These are phyloP conservation scores for Mohoua ochrocephala DNA, from an alignment of 2,113 vertebrate genomes.

Conservation along the genomic window DNA sequence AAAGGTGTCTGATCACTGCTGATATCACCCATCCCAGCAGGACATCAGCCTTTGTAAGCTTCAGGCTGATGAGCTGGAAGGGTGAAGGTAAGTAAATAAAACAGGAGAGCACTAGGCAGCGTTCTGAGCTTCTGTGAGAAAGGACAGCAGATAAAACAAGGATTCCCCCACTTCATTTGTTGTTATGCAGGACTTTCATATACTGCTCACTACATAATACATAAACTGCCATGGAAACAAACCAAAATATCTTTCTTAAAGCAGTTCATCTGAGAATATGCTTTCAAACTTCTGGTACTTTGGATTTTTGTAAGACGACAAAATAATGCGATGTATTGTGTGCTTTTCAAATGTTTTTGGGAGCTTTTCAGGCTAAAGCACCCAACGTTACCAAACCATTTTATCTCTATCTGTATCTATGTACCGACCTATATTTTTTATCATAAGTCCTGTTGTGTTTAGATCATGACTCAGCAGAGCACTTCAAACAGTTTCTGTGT, in stretches of 20 bases:
- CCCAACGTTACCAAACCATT: neutral
- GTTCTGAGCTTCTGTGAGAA: neutral
- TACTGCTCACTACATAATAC: neutral
- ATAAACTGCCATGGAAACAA: neutral
- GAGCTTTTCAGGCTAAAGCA: neutral
- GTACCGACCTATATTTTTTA: neutral
- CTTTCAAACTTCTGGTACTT: neutral
- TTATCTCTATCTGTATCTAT: neutral
- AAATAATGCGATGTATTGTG: neutral
- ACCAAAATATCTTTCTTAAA: neutral
- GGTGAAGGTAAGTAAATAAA: neutral
- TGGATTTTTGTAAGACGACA: neutral
- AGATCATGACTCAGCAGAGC: neutral
- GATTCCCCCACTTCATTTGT: neutral
- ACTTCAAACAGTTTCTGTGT: neutral
- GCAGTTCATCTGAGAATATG: neutral
- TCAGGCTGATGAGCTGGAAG: neutral
- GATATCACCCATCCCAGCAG: neutral
- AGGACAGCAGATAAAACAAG: neutral
- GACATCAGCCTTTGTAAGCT: neutral
- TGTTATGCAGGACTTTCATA: neutral
- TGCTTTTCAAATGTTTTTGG: neutral
- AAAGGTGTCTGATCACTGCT: neutral
- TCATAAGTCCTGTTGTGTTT: neutral
- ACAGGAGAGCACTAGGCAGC: neutral